A percentile compares a stretch with the other conserved stretches of the same genome.
Evolutionary conservation across 2,888 invertebrate species (phyloP).

Genomic region (Drosophila suboccidentalis): DNA sequence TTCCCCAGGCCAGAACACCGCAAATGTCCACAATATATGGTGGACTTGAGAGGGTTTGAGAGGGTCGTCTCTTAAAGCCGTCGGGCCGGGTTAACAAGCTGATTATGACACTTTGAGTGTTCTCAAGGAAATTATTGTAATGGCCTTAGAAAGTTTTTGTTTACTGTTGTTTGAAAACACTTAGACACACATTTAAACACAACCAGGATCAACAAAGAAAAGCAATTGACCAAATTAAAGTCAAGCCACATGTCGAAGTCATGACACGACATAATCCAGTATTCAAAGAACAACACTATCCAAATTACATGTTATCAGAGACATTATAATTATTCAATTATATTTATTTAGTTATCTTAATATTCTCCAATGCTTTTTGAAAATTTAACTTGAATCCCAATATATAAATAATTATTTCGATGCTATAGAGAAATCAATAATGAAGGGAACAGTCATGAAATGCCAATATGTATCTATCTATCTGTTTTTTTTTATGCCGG

Average conservation of each 20-base stretch:
- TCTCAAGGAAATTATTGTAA: slow-evolving; percentile 35
- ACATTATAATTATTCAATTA: neutral
- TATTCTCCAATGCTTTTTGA: neutral
- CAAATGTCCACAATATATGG: slow-evolving; percentile 3
- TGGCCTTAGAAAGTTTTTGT: slow-evolving; percentile 6
- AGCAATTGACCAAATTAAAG: slow-evolving; percentile 8
- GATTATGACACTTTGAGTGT: slow-evolving; percentile 25
- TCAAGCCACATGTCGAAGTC: neutral
- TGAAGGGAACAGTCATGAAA: too few species aligned
- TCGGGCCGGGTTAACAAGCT: slow-evolving; percentile 14
- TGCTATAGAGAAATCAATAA: too few species aligned
- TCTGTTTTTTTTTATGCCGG: too few species aligned
- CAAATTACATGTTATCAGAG: neutral
- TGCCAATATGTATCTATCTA: too few species aligned
- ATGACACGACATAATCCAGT: neutral
- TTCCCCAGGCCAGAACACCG: neutral
- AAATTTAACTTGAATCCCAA: neutral
- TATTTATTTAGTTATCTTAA: neutral
- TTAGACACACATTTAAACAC: neutral
- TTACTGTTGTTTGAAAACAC: slow-evolving; percentile 11
- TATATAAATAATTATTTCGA: too few species aligned
- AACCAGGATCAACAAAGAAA: neutral
- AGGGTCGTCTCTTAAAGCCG: slow-evolving; percentile 10
- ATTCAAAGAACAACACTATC: neutral
- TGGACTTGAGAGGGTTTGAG: neutral